phyloP scores from a whole-genome alignment of 2,797 vertebrate species.

The Todus mexicanus region DNA sequence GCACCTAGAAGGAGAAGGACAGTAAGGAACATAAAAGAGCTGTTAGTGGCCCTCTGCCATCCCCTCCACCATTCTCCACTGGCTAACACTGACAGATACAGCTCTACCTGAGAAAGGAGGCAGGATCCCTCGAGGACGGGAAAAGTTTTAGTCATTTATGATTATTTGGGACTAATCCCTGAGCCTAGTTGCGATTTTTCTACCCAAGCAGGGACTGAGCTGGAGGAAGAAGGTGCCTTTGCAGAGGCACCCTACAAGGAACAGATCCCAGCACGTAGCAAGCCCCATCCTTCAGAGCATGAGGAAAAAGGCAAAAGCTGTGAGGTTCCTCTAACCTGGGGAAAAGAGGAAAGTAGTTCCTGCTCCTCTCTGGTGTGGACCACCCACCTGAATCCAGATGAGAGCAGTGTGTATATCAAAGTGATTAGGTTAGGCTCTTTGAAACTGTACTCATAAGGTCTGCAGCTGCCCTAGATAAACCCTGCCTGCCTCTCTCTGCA shows the following conservation, averaged over 20 bases:
- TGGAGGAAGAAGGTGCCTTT: not conserved
- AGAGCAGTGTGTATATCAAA: not conserved
- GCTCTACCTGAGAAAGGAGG: not conserved
- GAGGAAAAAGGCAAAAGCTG: not conserved
- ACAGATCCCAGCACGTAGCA: rapidly evolving
- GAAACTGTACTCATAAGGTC: not conserved
- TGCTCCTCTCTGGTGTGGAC: not conserved
- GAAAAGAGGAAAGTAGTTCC: not conserved
- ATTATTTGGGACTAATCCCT: not conserved
- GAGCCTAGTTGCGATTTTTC: not conserved
- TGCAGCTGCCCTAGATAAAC: not conserved
- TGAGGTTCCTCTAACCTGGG: not conserved
- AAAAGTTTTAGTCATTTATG: not conserved
- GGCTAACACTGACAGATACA: not conserved
- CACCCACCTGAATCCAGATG: not conserved
- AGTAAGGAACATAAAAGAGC: not conserved
- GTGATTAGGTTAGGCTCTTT: not conserved
- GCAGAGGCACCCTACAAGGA: not conserved
- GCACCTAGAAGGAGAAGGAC: not conserved
- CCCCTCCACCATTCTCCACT: not conserved
- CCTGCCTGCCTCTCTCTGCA: rapidly evolving
- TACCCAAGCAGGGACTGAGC: not conserved
- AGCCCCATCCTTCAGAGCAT: not conserved
- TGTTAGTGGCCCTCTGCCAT: not conserved
- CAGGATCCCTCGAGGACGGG: not conserved